Base-by-base conservation (phyloP, 2,888 invertebrate genomes). In the Mythimna albipuncta region DNA sequence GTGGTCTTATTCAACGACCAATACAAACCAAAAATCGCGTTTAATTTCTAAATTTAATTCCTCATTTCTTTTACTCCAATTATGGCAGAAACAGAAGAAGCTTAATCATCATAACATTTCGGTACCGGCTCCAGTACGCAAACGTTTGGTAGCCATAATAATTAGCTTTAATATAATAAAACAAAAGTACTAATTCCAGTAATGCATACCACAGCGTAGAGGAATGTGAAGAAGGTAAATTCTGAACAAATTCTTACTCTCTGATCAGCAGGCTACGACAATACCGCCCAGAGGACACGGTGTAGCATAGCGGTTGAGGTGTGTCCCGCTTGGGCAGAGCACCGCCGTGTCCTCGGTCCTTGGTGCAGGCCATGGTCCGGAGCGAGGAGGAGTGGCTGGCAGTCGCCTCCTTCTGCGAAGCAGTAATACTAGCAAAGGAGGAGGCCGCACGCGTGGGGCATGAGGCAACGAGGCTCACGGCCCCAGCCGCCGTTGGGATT, bases 151-250 rank as follows among this genome's bases (percentile, higher is more conserved):
- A 73, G 82, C 26, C 78, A 82, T 85, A 82, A 77, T 82, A 85
- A 85, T 85, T 85, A 85, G 79, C 78, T 75, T 77, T 77, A 77
- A 74, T 84, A 77, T 81, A 82, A 85, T 85, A 85, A 85, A 85
- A 85, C 86, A 85, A 76, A 82, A 84, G 84, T 85, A 86, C 75
- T 85, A 83, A 85, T 85, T 84, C 72, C 71, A 76, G 73, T 86
- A 85, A 85, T 85, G 86, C 79, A 81, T 59, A 44, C 50, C 65
- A 66, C 13, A 52, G 5, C 41, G 0, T 0, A 59, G 1, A 11
- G 0, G 2, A n/a, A 19, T 32, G 1, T 6, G 1, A 0, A 70
- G 62, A 74, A 77, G 41, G 21, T 21, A 10, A 4, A 58, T 16
- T 73, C 1, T 3, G 47, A 1, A 19, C 19, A 9, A 35, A 52